A percentile compares a stretch with the other conserved stretches of the same genome.
Evolutionary conservation across 2,797 vertebrate genomes (phyloP).

Genomic region (Oreochromis mossambicus): DNA sequence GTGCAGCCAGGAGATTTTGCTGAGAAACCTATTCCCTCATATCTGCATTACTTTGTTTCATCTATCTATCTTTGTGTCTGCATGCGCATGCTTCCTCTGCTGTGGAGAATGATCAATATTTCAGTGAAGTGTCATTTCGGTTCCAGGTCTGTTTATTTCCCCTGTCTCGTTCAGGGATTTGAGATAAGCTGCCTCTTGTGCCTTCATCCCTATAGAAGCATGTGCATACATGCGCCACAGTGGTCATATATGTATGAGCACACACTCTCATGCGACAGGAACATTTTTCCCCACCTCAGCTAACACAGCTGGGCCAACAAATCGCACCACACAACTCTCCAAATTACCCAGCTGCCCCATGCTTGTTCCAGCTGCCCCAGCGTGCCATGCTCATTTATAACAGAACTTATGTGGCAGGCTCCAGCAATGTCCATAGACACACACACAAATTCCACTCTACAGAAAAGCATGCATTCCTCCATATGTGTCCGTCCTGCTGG

Average conservation of each 20-base stretch:
- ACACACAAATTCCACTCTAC: background rate
- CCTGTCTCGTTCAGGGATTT: conserved; percentile 28
- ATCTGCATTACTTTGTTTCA: conserved; percentile 29
- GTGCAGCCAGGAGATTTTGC: conserved; percentile 9
- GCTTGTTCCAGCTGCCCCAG: conserved; percentile 56
- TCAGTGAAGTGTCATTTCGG: conserved; percentile 70
- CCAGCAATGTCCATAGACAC: background rate
- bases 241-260: conserved; percentile 8
- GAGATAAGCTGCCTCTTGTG: conserved; percentile 23
- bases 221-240: conserved; percentile 2
- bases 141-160: conserved; percentile 62
- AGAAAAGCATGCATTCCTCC: conserved; percentile 18
- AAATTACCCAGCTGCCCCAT: conserved; percentile 69
- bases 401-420: conserved; percentile 42
- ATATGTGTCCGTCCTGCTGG: conserved; percentile 34
- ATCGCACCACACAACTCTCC: conserved; percentile 37
- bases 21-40: conserved; percentile 32
- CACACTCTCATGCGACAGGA: conserved; percentile 13
- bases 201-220: background rate
- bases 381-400: conserved; percentile 63
- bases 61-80: conserved; percentile 32
- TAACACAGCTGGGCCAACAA: conserved; percentile 61
- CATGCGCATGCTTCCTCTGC: conserved; percentile 29
- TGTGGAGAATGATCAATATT: conserved; percentile 71
- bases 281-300: conserved; percentile 48